Conservation (phyloP, 1,140 invertebrate species). For the Lasioglossum albipes region DNA sequence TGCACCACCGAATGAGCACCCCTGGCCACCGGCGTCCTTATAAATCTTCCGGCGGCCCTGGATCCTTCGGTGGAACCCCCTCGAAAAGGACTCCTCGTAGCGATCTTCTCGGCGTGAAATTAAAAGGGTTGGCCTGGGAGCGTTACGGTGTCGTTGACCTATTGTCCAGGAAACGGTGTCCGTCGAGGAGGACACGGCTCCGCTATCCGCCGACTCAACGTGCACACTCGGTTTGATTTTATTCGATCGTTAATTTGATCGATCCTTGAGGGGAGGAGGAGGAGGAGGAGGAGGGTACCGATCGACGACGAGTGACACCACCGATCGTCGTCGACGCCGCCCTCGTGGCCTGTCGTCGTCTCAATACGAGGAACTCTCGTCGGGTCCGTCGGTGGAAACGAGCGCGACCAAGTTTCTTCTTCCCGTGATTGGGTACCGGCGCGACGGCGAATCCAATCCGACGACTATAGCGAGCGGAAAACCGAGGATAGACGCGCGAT, state of each 20-base stretch:
- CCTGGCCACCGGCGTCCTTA: conserved; percentile 47
- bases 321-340: neutral
- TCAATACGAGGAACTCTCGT: conserved; percentile 3
- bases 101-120: conserved; percentile 59
- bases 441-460: conserved; percentile 12
- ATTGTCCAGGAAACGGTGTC: conserved; percentile 43
- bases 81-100: conserved; percentile 56
- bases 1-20: conserved; percentile 50
- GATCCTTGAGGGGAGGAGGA: conserved; percentile 8
- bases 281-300: neutral
- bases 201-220: neutral
- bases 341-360: conserved; percentile 11
- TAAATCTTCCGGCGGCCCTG: conserved; percentile 59
- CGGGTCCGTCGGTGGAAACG: conserved; percentile 37
- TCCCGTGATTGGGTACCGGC: conserved; percentile 1
- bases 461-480: conserved; percentile 2
- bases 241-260: conserved; percentile 48
- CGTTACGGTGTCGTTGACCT: conserved; percentile 55
- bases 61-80: conserved; percentile 46
- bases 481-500: conserved; percentile 30
- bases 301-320: too few relatives aligned
- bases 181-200: neutral
- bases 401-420: conserved; percentile 11
- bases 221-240: conserved; percentile 17
- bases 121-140: conserved; percentile 48